Conservation (phyloP, 2,113 vertebrate genomes). For the Spea multiplicata region DNA sequence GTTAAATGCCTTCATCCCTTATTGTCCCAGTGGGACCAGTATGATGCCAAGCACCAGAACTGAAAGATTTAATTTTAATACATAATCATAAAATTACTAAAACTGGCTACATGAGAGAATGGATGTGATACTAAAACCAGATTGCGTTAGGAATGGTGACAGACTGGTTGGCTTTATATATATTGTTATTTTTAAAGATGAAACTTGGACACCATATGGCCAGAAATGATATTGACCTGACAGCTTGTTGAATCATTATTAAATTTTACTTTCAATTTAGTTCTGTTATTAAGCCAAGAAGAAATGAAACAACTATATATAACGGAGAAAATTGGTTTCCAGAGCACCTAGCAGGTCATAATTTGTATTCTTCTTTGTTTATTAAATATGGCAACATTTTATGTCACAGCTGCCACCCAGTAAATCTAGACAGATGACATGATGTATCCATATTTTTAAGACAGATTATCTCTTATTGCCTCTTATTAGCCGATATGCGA, state of each 20-base stretch:
- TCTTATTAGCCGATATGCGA: no score
- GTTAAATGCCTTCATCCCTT: slow-evolving; percentile 23
- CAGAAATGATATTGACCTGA: slow-evolving; percentile 6
- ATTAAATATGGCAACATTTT: no score
- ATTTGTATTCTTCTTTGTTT: no score
- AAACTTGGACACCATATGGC: slow-evolving; percentile 35
- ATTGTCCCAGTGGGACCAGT: slow-evolving; percentile 7
- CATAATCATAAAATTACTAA: slow-evolving; percentile 37
- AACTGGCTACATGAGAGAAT: slow-evolving; percentile 32
- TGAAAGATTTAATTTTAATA: slow-evolving; percentile 22
- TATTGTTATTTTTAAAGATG: slow-evolving; percentile 45
- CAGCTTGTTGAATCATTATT: slow-evolving; percentile 12
- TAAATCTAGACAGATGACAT: no score
- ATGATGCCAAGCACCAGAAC: slow-evolving; percentile 22
- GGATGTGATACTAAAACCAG: slow-evolving; percentile 17
- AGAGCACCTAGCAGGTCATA: no score
- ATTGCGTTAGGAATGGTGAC: slow-evolving; percentile 26
- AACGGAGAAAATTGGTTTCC: no score
- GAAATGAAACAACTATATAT: no score
- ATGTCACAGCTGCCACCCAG: no score
- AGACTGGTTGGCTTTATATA: slow-evolving; percentile 31
- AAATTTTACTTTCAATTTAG: background rate
- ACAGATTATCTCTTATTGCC: no score
- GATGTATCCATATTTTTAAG: no score
- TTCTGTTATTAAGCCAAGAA: background rate